These are phyloP conservation scores for Lophius americanus DNA, from an alignment of 2,797 vertebrate species.

Conservation along the genomic window DNA sequence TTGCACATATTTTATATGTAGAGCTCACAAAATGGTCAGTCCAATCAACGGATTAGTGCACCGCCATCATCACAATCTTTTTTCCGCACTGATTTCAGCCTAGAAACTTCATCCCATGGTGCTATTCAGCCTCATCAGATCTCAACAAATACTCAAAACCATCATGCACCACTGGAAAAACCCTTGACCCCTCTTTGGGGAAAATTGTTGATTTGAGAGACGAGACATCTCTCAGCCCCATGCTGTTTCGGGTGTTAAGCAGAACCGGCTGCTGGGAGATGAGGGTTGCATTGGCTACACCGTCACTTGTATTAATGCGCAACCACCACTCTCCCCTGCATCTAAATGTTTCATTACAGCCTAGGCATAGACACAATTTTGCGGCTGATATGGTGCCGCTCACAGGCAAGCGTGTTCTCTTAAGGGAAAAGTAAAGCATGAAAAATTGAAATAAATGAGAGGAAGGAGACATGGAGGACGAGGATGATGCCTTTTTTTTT, in stretches of 20 bases:
- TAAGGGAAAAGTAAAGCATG: slow-evolving; percentile 81
- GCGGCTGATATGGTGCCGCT: slow-evolving; percentile 73
- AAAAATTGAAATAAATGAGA: slow-evolving; percentile 88
- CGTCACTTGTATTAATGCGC: slow-evolving; percentile 74
- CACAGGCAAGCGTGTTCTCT: slow-evolving; percentile 72
- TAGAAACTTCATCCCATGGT: slow-evolving; percentile 1
- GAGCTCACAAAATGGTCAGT: no score
- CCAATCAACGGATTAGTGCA: no score
- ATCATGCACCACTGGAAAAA: slow-evolving; percentile 29
- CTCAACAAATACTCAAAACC: slow-evolving; percentile 32
- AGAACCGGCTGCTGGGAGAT: slow-evolving; percentile 40
- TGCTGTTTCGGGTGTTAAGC: slow-evolving; percentile 38
- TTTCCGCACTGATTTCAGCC: slow-evolving; percentile 9
- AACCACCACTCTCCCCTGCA: slow-evolving; percentile 76
- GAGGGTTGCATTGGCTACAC: slow-evolving; percentile 49
- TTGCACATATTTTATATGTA: no score
- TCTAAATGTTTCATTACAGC: slow-evolving; percentile 86
- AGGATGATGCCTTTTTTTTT: slow-evolving; percentile 57
- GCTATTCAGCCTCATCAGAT: slow-evolving; percentile 30
- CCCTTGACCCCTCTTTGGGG: slow-evolving; percentile 36
- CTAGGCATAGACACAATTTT: slow-evolving; percentile 79
- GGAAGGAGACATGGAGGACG: slow-evolving; percentile 51
- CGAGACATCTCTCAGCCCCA: slow-evolving; percentile 33
- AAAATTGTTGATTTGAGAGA: slow-evolving; percentile 36
- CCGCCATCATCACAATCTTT: not conserved